Base-by-base conservation (phyloP, 2,797 vertebrate species). In the Etheostoma nigrum region DNA sequence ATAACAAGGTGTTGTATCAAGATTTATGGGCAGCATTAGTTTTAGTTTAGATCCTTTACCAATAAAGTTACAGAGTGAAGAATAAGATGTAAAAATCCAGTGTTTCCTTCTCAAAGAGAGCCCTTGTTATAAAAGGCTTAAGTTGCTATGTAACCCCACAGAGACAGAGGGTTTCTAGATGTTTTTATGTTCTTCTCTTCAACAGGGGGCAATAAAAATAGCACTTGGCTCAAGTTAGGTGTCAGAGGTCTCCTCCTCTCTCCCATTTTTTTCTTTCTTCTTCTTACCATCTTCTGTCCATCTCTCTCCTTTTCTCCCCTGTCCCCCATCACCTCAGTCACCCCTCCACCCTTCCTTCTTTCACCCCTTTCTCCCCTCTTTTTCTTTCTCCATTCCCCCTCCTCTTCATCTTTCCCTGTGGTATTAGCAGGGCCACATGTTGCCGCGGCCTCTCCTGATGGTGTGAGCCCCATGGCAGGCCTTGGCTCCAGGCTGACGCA, bases 401-500 rank as follows among this genome's bases (percentile, higher is more conserved):
- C 63, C 67, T 82, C 76, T 92, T 90, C 91, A 87, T 95, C 92
- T 94, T 92, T 95, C 94, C 95, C 95, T 95, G 94, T 96, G 96
- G 96, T 95, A 96, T 96, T 95, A 95, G 95, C 81, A 86, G 93
- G 95, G 93, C 96, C 97, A 96, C 96, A 96, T 96, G 96, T 96
- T 97, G 96, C 95, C 94, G 36, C 36, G 96, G 91, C 95, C 95
- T 92, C 94, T 95, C 90, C 96, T 96, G 96, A 96, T 86, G 92
- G 92, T 92, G 93, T 91, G 91, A 94, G 89, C 91, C 89, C 92
- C 88, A 88, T 88, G 96, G 96, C 96, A 94, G 96, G 95, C 95
- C 93, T 92, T 96, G 96, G 97, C 97, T 98, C 97, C 97, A 97
- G 95, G 96, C 96, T 96, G 97, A 96, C 97, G 96, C 92, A 88